A percentile compares a stretch with the other conserved stretches of the same genome.
Evolutionary conservation across 2,113 vertebrate species (phyloP).

Genomic region (Cyrtonyx montezumae): DNA sequence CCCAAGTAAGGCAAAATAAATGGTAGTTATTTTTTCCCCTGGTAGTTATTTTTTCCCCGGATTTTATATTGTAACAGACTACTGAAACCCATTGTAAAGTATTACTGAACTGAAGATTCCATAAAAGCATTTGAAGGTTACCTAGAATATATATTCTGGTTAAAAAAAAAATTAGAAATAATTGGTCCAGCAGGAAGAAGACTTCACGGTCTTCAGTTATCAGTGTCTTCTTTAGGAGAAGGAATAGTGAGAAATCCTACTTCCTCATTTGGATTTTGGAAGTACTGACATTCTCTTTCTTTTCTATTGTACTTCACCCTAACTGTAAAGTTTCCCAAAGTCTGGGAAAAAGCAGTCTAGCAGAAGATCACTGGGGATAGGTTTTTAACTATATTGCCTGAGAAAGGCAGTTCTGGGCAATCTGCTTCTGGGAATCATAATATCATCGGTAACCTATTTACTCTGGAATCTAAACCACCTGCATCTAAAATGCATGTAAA

Average conservation of each 20-base stretch:
- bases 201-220: neutral
- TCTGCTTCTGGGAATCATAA: neutral
- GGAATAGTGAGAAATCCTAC: neutral
- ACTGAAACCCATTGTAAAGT: neutral
- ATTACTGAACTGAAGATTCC: neutral
- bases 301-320: neutral
- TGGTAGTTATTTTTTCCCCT: neutral
- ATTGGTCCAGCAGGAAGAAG: neutral
- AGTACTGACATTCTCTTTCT: neutral
- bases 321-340: neutral
- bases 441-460: conserved; percentile 59
- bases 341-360: conserved; percentile 68
- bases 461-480: neutral
- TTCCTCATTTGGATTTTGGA: neutral
- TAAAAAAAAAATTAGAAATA: neutral
- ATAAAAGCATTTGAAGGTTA: neutral
- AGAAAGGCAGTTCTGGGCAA: conserved; percentile 12
- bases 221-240: neutral
- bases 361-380: neutral
- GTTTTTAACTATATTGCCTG: neutral
- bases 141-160: neutral
- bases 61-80: neutral
- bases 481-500: neutral
- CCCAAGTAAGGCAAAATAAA: neutral
- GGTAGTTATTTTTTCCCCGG: rapidly evolving